Conservation (phyloP, 2,888 invertebrate genomes). For the Tridacna crocea region DNA sequence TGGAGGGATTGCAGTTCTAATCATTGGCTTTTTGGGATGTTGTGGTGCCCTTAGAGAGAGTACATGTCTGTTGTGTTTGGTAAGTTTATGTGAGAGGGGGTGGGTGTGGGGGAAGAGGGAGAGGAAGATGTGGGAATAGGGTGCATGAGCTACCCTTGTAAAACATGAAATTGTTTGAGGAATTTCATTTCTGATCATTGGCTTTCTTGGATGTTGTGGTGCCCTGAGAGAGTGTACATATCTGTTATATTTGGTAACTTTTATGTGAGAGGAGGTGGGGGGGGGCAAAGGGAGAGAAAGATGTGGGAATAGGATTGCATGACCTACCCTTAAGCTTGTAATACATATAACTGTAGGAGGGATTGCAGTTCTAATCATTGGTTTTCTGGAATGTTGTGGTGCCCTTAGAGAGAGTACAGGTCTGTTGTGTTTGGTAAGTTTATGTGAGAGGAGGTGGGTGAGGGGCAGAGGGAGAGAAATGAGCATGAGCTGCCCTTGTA, state of each 20-base stretch:
- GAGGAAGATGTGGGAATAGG: no score
- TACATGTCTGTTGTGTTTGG: constrained; percentile 52
- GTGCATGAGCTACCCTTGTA: no score
- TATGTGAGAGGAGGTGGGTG: no score
- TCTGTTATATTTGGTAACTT: constrained; percentile 53
- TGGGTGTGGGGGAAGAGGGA: no score
- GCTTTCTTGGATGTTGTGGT: constrained; percentile 64
- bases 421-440: constrained; percentile 54
- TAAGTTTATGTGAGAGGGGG: constrained; percentile 26
- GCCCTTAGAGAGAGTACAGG: constrained; percentile 57
- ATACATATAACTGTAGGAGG: constrained; percentile 48
- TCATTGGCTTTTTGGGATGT: constrained; percentile 63
- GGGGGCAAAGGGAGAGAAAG: no score
- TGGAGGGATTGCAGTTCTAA: constrained; percentile 55
- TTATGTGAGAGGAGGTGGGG: no score
- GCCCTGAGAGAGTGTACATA: constrained; percentile 56
- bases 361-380: constrained; percentile 53
- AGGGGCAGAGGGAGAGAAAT: no score
- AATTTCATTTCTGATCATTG: constrained; percentile 46
- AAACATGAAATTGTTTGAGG: no score
- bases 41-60: constrained; percentile 61
- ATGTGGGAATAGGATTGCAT: no score
- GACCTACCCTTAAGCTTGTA: no score
- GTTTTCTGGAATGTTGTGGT: constrained; percentile 64
- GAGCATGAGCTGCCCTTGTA: constrained; percentile 53